phyloP scores from a whole-genome alignment of 1,140 invertebrate species.

The Teleogryllus occipitalis region DNA sequence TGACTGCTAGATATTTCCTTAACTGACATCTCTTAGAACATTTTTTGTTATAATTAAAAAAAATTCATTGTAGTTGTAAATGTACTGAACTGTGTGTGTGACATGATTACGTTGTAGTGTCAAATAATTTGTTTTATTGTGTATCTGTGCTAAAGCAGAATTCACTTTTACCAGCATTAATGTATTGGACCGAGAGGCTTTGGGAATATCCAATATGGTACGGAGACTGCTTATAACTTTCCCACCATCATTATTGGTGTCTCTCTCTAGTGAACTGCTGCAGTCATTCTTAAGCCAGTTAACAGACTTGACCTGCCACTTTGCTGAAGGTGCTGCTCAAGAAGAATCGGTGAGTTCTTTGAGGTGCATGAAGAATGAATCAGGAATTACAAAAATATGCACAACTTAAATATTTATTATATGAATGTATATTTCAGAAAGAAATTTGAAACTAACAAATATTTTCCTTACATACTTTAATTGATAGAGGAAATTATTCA shows the following conservation, averaged over 20 bases:
- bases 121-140: not conserved
- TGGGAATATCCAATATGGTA: constrained; percentile 58
- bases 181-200: constrained; percentile 51
- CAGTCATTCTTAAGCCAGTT: constrained; percentile 51
- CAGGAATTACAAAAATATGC: too few species aligned
- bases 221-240: constrained; percentile 56
- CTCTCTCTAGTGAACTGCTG: constrained; percentile 44
- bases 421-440: too few species aligned
- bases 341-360: constrained; percentile 57
- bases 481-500: too few species aligned
- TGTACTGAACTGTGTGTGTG: too few species aligned
- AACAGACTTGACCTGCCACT: constrained; percentile 61
- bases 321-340: constrained; percentile 59
- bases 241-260: constrained; percentile 35
- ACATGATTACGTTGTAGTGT: not conserved
- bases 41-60: too few species aligned
- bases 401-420: too few species aligned
- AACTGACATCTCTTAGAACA: too few species aligned
- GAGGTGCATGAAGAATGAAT: too few species aligned
- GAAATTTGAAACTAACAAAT: not conserved
- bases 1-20: too few species aligned
- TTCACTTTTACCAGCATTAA: constrained; percentile 39
- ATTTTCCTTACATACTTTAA: not conserved
- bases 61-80: too few species aligned
- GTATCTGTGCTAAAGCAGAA: not conserved